These are phyloP conservation scores for Temnothorax nylanderi DNA, from an alignment of 1,140 invertebrate species.

Conservation along the genomic window DNA sequence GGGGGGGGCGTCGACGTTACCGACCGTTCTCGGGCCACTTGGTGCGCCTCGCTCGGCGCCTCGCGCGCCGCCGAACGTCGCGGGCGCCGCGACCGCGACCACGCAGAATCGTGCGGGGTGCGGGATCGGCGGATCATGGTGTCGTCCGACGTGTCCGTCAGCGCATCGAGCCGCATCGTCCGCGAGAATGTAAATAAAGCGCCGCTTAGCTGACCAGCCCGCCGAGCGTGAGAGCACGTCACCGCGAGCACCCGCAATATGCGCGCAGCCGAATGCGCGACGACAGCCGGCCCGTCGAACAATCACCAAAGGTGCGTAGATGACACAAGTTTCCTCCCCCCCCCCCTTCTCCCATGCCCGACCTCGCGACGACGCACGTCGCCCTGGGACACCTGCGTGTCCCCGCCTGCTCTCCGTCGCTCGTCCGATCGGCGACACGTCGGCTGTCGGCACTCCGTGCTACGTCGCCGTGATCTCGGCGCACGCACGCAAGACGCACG, in stretches of 20 bases:
- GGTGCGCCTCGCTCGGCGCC: not conserved
- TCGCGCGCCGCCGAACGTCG: not conserved
- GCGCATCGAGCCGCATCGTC: slow-evolving; percentile 64
- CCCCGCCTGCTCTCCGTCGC: not conserved
- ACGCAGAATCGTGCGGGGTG: slow-evolving; percentile 68
- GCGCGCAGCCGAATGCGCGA: slow-evolving; percentile 72
- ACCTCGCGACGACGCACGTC: slow-evolving; percentile 18
- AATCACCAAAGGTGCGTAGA: slow-evolving; percentile 78
- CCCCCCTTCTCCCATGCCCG: not conserved
- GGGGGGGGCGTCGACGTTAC: not conserved
- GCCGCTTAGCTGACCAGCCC: slow-evolving; percentile 77
- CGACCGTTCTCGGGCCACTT: not conserved
- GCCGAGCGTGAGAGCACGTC: slow-evolving; percentile 60
- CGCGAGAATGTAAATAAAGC: slow-evolving; percentile 81
- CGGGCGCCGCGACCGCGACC: not conserved
- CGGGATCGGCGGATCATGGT: slow-evolving; percentile 70
- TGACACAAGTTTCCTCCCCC: no score
- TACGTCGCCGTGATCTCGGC: no score
- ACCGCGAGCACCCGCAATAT: slow-evolving; percentile 74
- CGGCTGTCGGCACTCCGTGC: no score
- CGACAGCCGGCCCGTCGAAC: slow-evolving; percentile 63
- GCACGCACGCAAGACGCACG: not conserved
- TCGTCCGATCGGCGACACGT: not conserved
- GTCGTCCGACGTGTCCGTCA: slow-evolving; percentile 74
- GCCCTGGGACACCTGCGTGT: not conserved